Evolutionary conservation across 2,888 invertebrate genomes (phyloP).

Genomic region (Lepidochitona cinerea): DNA sequence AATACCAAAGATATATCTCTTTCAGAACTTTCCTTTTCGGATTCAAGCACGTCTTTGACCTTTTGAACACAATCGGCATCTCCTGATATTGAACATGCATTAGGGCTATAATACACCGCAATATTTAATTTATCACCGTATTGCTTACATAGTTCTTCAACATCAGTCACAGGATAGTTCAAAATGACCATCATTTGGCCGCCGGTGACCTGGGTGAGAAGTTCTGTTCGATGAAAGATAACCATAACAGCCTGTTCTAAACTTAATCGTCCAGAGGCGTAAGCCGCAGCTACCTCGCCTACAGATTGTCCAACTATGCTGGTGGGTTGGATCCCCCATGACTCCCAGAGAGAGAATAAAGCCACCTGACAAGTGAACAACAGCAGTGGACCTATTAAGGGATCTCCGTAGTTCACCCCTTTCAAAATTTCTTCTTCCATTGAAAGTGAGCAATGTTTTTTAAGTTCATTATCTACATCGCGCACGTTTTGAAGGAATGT

Average conservation of each 20-base stretch:
- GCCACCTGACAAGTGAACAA: constrained; percentile 48
- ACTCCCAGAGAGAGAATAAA: constrained; percentile 30
- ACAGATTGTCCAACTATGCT: constrained; percentile 46
- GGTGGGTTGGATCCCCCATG: constrained; percentile 34
- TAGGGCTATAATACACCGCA: constrained; percentile 39
- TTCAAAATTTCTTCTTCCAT: constrained; percentile 29
- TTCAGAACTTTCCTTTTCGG: not conserved
- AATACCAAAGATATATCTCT: constrained; percentile 20
- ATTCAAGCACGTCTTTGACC: constrained; percentile 12
- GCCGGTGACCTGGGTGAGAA: constrained; percentile 34
- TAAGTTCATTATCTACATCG: constrained; percentile 34
- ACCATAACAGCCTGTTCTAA: constrained; percentile 44
- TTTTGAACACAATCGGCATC: constrained; percentile 29
- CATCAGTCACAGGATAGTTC: constrained; percentile 25
- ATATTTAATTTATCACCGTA: constrained; percentile 20
- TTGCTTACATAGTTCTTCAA: constrained; percentile 22
- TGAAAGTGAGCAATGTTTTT: constrained; percentile 28
- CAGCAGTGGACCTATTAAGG: constrained; percentile 40
- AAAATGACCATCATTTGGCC: constrained; percentile 47
- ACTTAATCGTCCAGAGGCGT: constrained; percentile 33
- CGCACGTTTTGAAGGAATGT: constrained; percentile 36
- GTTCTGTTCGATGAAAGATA: constrained; percentile 44
- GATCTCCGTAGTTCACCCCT: constrained; percentile 30
- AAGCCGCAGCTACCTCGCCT: constrained; percentile 50
- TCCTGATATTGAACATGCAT: constrained; percentile 41